Evolutionary conservation across 2,113 vertebrate species (phyloP), one percentile per base, ranked within the genome.

Genomic region (pig (Sus scrofa)): DNA sequence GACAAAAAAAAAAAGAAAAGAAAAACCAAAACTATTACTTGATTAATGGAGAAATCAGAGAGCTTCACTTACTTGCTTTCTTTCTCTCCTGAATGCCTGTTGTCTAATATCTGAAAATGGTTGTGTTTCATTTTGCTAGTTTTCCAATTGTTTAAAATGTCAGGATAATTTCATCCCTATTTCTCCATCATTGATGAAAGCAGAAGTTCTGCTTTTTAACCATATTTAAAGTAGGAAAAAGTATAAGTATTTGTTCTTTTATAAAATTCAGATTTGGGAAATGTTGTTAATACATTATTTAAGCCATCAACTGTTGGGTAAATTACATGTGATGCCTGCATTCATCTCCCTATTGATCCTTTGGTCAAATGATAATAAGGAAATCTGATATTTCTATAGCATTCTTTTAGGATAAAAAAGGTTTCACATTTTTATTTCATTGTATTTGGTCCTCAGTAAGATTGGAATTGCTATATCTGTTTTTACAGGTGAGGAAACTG

Each of bases 211-310:
- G 70, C 39, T 82, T 89, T 63, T 73, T 27, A 95, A 84, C 58
- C 65, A 58, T 70, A 34, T 89, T 87, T 75, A 91, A 96, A 75
- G 67, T 63, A 88, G 58, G 27, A 89, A 87, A 62, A 94, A 87
- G 67, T 84, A 54, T 73, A 82, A 95, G 3, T 75, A 39, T 50
- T n/a, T 92, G 37, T 79, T 81, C 52, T 75, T 85, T 87, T 83
- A 75, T 71, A 68, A 95, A 93, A 68, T 65, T 81, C 4, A 65
- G n/a, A 18, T 78, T 93, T 67, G 37, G 2, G 39, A 18, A 65
- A 91, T 81, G 6, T 11, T 87, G 3, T 93, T 86, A 83, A 39
- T 86, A 22, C 1, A 26, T n/a, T 50, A 52, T 73, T 78, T 91
- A 70, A 79, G 24, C 34, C 4, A 75, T 54, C 22, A 89, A 4